These are phyloP conservation scores for Hyperopisus bebe DNA, from an alignment of 2,113 vertebrate genomes.

Conservation along the genomic window DNA sequence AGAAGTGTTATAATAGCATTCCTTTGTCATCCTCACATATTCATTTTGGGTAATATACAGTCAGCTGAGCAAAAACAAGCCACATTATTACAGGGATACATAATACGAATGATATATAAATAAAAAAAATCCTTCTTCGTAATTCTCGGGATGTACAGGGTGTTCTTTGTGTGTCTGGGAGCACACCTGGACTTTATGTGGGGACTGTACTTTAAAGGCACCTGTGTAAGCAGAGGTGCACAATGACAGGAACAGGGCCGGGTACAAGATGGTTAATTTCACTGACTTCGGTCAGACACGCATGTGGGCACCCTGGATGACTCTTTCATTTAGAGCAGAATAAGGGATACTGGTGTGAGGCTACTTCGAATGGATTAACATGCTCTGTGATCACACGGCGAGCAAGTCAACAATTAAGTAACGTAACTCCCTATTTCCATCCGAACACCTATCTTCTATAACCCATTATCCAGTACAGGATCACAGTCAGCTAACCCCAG, in stretches of 20 bases:
- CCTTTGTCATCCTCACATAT: neutral
- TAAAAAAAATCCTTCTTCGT: neutral
- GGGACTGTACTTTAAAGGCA: neutral
- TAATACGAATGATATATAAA: neutral
- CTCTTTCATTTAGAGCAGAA: neutral
- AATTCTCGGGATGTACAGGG: neutral
- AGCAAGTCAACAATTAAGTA: neutral
- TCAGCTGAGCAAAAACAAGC: neutral
- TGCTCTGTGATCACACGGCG: neutral
- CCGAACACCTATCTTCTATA: neutral
- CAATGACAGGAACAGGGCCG: neutral
- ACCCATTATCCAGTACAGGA: neutral
- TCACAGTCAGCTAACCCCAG: neutral
- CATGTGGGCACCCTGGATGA: neutral
- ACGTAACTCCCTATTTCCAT: neutral
- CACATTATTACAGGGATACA: neutral
- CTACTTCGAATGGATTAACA: neutral
- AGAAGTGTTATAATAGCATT: neutral
- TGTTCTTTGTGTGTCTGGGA: conserved; percentile 33
- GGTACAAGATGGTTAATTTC: neutral
- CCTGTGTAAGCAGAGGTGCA: conserved; percentile 28
- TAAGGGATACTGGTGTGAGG: neutral
- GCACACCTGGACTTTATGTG: conserved; percentile 35
- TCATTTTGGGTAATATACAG: neutral
- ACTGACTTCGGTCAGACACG: neutral